Evolutionary conservation across 2,113 vertebrate species (phyloP).

Genomic region (Dendrocopos noguchii): DNA sequence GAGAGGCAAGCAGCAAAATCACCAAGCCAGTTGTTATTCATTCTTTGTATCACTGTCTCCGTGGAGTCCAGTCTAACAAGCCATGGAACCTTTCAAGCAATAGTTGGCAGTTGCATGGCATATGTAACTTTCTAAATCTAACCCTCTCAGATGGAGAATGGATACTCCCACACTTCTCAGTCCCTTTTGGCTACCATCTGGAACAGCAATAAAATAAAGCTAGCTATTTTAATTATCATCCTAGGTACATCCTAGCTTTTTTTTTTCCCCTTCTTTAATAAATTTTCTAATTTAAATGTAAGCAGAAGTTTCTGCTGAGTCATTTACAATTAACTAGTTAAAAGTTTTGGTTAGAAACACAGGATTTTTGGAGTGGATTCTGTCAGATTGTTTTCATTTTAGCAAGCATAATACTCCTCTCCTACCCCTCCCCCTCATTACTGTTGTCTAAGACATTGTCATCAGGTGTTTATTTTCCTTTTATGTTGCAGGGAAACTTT

Average conservation of each 20-base stretch:
- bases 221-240: not conserved
- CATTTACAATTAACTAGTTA: not conserved
- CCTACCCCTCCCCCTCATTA: accelerated
- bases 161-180: not conserved
- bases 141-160: not conserved
- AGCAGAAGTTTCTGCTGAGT: slow-evolving; percentile 8
- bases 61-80: not conserved
- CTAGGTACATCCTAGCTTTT: not conserved
- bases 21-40: not conserved
- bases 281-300: not conserved
- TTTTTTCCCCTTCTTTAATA: not conserved
- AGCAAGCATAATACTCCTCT: not conserved
- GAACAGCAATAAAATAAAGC: slow-evolving; percentile 26
- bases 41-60: not conserved
- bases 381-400: not conserved
- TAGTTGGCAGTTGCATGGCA: not conserved
- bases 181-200: slow-evolving; percentile 24
- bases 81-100: not conserved
- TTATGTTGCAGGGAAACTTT: not conserved
- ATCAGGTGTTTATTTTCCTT: not conserved
- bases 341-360: not conserved
- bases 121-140: not conserved
- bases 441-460: not conserved
- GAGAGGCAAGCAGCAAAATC: not conserved
- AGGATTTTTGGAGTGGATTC: not conserved